Percentiles rank a stretch among this genome's conserved stretches.
Conservation (phyloP, 2,797 vertebrate genomes). For the Aphelocoma californica region DNA sequence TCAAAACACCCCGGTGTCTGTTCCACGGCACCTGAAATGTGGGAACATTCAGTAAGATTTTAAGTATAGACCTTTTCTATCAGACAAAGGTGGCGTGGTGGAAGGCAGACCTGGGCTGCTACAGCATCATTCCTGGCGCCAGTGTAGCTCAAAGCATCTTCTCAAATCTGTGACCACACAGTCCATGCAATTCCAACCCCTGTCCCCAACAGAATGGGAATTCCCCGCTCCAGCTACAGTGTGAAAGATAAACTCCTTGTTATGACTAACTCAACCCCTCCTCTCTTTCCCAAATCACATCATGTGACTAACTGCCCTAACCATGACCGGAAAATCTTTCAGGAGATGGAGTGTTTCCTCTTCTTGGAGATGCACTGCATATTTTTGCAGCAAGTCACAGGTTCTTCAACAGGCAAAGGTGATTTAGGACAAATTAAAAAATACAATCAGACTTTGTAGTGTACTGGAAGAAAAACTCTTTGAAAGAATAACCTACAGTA, state of each 20-base stretch:
- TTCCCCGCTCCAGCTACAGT: neutral
- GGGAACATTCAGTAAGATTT: neutral
- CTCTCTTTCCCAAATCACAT: neutral
- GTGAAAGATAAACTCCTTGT: neutral
- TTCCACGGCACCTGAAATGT: neutral
- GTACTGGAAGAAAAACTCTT: neutral
- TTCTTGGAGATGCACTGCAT: neutral
- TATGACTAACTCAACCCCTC: neutral
- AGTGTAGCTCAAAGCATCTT: neutral
- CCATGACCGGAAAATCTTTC: neutral
- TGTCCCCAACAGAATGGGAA: accelerated
- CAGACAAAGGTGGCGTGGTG: neutral
- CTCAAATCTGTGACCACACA: neutral
- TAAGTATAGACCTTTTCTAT: neutral
- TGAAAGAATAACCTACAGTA: neutral
- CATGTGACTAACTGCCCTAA: neutral
- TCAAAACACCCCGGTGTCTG: neutral
- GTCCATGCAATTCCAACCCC: neutral
- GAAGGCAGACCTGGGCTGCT: neutral
- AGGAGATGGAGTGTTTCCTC: neutral
- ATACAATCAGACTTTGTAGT: neutral
- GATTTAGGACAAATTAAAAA: neutral
- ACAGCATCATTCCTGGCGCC: neutral
- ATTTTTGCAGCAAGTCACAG: neutral
- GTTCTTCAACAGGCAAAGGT: neutral